Evolutionary conservation across 2,888 invertebrate genomes (phyloP).

Genomic region (Aplocera efformata): DNA sequence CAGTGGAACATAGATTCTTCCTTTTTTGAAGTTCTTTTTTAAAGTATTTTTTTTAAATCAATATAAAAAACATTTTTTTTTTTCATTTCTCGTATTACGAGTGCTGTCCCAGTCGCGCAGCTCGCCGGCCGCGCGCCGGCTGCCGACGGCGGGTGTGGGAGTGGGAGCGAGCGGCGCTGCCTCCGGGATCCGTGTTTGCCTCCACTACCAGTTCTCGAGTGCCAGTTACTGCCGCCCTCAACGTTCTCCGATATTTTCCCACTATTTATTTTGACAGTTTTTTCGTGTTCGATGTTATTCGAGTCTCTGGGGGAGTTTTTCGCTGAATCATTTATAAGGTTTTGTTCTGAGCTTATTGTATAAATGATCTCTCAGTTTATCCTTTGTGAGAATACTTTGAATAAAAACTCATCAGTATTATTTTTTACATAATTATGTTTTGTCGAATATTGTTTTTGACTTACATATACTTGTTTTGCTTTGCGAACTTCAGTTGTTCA

Average conservation of each 20-base stretch:
- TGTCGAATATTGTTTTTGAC: not conserved
- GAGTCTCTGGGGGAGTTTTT: too few relatives aligned
- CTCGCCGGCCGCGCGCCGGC: conserved; percentile 7
- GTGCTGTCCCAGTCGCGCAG: conserved; percentile 6
- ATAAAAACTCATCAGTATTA: not conserved
- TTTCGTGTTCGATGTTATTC: too few relatives aligned
- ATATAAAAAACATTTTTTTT: not conserved
- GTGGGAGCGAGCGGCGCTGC: too few relatives aligned
- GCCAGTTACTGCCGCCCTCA: not conserved
- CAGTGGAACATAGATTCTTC: too few relatives aligned
- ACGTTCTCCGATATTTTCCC: not conserved
- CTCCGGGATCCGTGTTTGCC: conserved; percentile 19
- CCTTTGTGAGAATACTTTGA: too few relatives aligned
- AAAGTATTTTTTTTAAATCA: too few relatives aligned
- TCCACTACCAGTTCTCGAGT: conserved; percentile 16
- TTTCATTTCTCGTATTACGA: not conserved
- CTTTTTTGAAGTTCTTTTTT: too few relatives aligned
- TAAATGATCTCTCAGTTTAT: too few relatives aligned
- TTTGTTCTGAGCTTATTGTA: too few relatives aligned
- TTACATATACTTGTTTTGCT: too few relatives aligned
- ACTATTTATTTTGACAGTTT: not conserved
- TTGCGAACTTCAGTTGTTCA: too few relatives aligned
- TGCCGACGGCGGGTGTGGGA: conserved; percentile 20
- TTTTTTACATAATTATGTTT: not conserved
- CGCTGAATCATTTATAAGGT: too few relatives aligned